phyloP scores from a whole-genome alignment of 1,140 invertebrate genomes.

The Melanaphis sacchari region DNA sequence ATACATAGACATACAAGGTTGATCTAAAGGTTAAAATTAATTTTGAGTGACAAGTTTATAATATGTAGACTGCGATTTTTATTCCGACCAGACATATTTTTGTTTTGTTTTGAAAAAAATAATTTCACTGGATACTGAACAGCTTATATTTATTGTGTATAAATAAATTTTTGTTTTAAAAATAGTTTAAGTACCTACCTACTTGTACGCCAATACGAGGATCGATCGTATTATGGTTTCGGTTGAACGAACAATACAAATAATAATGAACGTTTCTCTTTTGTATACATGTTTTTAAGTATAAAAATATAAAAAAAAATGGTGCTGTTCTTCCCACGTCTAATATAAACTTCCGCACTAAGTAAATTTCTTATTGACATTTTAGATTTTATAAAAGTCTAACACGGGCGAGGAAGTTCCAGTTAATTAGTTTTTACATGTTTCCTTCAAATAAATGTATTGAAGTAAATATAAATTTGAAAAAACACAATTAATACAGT shows the following conservation, averaged over 20 bases:
- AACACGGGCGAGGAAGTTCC: neutral
- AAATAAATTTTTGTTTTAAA: neutral
- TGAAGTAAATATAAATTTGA: slow-evolving; percentile 4
- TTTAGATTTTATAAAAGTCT: neutral
- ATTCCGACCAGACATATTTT: neutral
- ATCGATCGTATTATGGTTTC: neutral
- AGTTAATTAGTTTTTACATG: neutral
- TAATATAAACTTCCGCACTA: neutral
- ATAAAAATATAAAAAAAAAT: neutral
- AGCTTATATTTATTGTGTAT: neutral
- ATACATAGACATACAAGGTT: neutral
- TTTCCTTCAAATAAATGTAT: neutral
- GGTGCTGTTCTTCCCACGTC: neutral
- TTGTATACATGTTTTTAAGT: neutral
- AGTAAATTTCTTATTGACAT: neutral
- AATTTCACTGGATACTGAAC: neutral
- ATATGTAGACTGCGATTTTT: neutral
- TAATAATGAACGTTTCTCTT: neutral
- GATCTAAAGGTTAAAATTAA: too few relatives aligned
- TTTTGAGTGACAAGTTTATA: neutral
- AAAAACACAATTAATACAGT: neutral
- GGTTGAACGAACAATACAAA: neutral
- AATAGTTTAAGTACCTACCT: neutral
- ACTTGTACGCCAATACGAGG: neutral
- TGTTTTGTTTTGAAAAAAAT: neutral